Evolutionary conservation across 2,113 vertebrate species (phyloP).

Genomic region (Pantherophis guttatus): DNA sequence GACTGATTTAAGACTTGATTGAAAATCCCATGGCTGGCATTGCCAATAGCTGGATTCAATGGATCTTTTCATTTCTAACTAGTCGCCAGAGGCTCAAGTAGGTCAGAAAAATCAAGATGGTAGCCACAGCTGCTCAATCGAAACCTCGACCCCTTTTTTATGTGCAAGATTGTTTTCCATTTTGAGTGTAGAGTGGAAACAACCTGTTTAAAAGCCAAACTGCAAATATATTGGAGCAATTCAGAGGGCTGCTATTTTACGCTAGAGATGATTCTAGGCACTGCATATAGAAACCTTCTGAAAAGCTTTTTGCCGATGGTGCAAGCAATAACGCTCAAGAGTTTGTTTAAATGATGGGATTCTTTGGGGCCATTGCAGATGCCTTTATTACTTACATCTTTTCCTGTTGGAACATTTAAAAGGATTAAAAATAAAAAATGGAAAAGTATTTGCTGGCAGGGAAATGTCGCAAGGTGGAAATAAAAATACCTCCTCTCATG

Average conservation of each 20-base stretch:
- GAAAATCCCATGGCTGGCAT: background rate
- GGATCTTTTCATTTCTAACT: background rate
- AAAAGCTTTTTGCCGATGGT: background rate
- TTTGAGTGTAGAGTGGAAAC: background rate
- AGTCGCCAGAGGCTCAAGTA: background rate
- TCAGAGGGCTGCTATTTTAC: background rate
- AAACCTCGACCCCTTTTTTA: background rate
- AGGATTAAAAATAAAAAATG: conserved; percentile 15
- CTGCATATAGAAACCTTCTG: background rate
- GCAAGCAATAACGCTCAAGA: conserved; percentile 2
- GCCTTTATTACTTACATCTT: background rate
- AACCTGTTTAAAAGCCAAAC: background rate
- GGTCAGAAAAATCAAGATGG: background rate
- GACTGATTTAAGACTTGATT: background rate
- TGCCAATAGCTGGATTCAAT: background rate
- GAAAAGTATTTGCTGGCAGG: background rate
- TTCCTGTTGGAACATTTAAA: background rate
- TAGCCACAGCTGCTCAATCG: background rate
- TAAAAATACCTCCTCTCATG: background rate
- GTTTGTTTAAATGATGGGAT: background rate
- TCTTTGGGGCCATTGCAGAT: background rate
- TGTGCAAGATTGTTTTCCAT: background rate
- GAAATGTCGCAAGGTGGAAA: background rate
- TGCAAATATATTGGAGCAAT: background rate
- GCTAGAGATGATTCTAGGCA: background rate